A percentile compares a stretch with the other conserved stretches of the same genome.
Evolutionary conservation across 2,113 vertebrate species (phyloP).

Genomic region (Podarcis raffonei): DNA sequence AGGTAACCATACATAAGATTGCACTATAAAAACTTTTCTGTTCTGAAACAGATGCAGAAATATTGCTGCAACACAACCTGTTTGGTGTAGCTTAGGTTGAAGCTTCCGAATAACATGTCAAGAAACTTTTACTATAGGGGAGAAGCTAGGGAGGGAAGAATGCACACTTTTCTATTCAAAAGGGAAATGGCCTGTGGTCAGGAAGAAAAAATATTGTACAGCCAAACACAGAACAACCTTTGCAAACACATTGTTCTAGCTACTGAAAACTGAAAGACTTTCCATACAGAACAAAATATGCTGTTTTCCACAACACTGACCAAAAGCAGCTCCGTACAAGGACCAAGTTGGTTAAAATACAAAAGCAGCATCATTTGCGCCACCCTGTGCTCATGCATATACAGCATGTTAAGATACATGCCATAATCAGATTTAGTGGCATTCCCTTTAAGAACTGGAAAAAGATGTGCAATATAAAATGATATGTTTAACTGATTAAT

Average conservation of each 20-base stretch:
- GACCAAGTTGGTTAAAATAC: not conserved
- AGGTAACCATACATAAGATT: too few species aligned
- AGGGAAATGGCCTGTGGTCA: not conserved
- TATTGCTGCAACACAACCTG: not conserved
- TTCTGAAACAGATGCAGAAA: not conserved
- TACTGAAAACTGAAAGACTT: constrained; percentile 26
- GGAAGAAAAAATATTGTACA: constrained; percentile 41
- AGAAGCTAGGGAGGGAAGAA: not conserved
- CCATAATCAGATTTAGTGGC: too few species aligned
- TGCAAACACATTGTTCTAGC: not conserved
- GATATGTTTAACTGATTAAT: not conserved
- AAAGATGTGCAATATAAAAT: not conserved
- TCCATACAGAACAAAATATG: constrained; percentile 6
- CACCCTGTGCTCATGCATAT: not conserved
- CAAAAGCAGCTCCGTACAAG: rapidly evolving
- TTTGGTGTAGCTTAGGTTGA: not conserved
- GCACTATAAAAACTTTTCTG: not conserved
- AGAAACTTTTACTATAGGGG: not conserved
- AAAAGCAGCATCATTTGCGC: not conserved
- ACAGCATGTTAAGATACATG: not conserved
- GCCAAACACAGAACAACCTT: constrained; percentile 17
- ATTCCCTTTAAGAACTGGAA: not conserved
- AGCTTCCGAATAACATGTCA: not conserved
- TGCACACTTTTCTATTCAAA: not conserved
- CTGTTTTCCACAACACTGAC: not conserved